These are phyloP conservation scores for Cyclopterus lumpus DNA, from an alignment of 2,797 vertebrate genomes.

Conservation along the genomic window DNA sequence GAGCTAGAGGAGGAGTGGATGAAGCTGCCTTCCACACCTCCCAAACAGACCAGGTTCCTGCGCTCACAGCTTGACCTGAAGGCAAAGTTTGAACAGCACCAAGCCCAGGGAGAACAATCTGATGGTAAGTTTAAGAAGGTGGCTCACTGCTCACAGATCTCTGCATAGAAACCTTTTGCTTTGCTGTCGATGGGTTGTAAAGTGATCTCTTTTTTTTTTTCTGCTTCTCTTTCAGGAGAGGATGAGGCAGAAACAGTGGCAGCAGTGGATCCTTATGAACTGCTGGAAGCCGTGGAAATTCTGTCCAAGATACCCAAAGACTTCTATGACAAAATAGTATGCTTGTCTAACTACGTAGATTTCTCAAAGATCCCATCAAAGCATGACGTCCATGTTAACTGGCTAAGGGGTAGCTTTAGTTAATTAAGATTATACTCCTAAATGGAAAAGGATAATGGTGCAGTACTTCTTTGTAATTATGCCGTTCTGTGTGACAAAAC, in stretches of 20 bases:
- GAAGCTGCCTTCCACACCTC: conserved; percentile 88
- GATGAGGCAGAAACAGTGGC: conserved; percentile 84
- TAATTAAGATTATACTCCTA: background rate
- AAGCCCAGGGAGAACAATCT: conserved; percentile 88
- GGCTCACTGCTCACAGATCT: background rate
- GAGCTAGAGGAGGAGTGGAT: conserved; percentile 98
- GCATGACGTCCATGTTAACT: background rate
- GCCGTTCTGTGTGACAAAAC: background rate
- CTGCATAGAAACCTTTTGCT: background rate
- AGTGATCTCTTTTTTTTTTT: background rate
- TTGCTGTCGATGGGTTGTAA: background rate
- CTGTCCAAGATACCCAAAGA: conserved; percentile 98
- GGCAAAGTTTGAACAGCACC: conserved; percentile 95
- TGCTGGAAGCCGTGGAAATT: conserved; percentile 95
- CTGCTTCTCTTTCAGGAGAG: conserved; percentile 76
- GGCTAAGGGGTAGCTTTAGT: background rate
- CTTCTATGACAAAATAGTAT: conserved; percentile 98
- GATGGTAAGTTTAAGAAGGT: conserved; percentile 80
- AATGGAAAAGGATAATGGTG: background rate
- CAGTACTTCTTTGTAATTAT: background rate
- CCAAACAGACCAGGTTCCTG: conserved; percentile 93
- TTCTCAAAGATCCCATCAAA: background rate
- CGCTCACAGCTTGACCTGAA: conserved; percentile 97
- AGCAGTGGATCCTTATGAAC: conserved; percentile 94
- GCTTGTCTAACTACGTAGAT: conserved; percentile 48